Evolutionary conservation across 2,888 invertebrate species (phyloP), one percentile per base, ranked within the genome.

Genomic region (Pollenia amentaria): DNA sequence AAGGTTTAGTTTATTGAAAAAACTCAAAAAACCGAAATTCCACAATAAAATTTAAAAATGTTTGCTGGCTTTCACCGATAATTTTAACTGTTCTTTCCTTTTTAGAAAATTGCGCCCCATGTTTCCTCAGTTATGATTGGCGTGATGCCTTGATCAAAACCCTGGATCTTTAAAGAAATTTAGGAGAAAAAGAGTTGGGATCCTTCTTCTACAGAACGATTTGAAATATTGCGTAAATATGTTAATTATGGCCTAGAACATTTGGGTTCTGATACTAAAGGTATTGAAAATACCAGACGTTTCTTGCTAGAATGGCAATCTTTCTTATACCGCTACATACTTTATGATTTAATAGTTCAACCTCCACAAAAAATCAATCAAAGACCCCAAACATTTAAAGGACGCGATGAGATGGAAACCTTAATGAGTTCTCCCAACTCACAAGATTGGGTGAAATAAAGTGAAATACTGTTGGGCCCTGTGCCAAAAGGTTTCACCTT

Each of bases 131-230:
- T 97, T 0, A 98, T 99, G 96, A 96, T 99, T 90, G 99, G 98
- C 95, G 99, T 81, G 99, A 99, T 77, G 99, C 99, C 1, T 94
- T 99, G 18, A 98, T 99, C n/a, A 84, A 99, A 99, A 92, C 99
- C 99, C 0, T 99, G 99, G 99, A 95, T 99, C 89, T 99, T 99
- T 92, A 97, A 97, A 70, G 99, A 99, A 94, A 98, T 99, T 88
- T 98, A 99, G 93, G 98, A 99, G 91, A 95, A 96, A 90, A 95
- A 96, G 97, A 96, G 98, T n/a, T n/a, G n/a, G n/a, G n/a, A n/a
- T n/a, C n/a, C n/a, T n/a, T n/a, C n/a, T n/a, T n/a, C n/a, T n/a
- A 99, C 93, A 0, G 99, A 99, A 93, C 95, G 99, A 90, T 96
- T 99, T 91, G 99, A 99, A 80, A 96, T 99, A 84, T 93, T 99